Base-by-base conservation (phyloP, 2,888 invertebrate genomes). In the Aromia moschata region DNA sequence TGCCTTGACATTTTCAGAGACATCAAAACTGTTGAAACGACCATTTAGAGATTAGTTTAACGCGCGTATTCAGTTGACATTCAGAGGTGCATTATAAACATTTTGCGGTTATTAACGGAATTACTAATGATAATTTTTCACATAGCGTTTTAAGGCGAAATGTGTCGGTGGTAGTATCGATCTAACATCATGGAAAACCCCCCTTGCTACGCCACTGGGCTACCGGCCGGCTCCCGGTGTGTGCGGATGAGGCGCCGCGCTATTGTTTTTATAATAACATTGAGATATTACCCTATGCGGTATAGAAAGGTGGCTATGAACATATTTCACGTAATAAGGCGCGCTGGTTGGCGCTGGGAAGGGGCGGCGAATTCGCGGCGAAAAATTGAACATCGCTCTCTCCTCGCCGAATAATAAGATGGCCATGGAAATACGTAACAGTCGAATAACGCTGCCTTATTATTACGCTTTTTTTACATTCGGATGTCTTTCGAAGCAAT, bases 231-330 rank as follows among this genome's bases (percentile, higher is more conserved):
- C 64, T 52, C 61, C 38, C 61, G 64, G 60, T 51, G 64, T 58
- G 60, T 51, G 64, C 56, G 64, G 68, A 64, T 66, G 62, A 68
- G 67, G 58, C 64, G 58, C 59, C 60, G 62, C 73, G 73, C 74
- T 77, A 77, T 78, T 77, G 77, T 78, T 78, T 78, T 78, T 78
- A 77, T 78, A 77, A 78, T 78, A 78, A 79, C 78, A 76, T 77
- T 79, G 78, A 79, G 78, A 78, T 79, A 79, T 78, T 77, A 74
- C 77, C 70, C 77, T 75, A 73, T 75, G 77, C 77, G 77, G 77
- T 77, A 77, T 77, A 77, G 77, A 77, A 77, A 77, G 77, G 77
- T 77, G 75, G 75, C 77, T 75, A 76, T 76, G 77, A 77, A 74
- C 77, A 78, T 78, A 78, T 77, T 77, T 79, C 78, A 78, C 77